phyloP scores from a whole-genome alignment of 2,888 invertebrate genomes.

The Limnephilus rhombicus region DNA sequence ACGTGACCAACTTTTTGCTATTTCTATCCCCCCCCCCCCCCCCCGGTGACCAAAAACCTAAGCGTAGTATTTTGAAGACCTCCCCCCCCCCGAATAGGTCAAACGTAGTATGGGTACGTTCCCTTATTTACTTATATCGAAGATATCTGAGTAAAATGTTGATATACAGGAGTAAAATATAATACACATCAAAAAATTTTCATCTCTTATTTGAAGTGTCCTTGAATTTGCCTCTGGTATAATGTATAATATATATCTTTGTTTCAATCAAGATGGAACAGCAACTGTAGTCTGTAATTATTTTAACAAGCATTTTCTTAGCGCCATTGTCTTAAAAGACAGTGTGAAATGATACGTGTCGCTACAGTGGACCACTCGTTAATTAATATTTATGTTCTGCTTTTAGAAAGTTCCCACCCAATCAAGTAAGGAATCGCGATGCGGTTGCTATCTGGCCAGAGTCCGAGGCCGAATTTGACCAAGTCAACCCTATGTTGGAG shows the following conservation, averaged over 20 bases:
- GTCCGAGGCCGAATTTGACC: not conserved
- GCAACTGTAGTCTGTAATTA: not conserved
- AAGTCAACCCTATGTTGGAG: not conserved
- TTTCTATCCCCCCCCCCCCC: no score
- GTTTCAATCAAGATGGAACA: not conserved
- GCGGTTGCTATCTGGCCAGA: not conserved
- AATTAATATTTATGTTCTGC: not conserved
- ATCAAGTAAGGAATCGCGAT: not conserved
- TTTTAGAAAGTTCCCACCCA: not conserved
- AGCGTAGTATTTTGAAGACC: no score
- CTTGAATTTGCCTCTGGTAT: not conserved
- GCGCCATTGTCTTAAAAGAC: not conserved
- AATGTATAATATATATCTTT: not conserved
- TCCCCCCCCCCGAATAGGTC: no score
- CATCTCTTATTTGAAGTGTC: not conserved
- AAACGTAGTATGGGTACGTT: no score
- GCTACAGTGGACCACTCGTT: not conserved
- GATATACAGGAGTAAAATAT: no score
- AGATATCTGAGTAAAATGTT: no score
- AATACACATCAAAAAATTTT: not conserved
- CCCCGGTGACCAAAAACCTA: no score
- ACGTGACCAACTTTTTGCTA: no score
- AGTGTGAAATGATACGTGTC: conserved; percentile 1
- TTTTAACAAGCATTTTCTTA: not conserved
- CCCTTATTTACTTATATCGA: no score